A percentile compares a stretch with the other conserved stretches of the same genome.
phyloP scores from a whole-genome alignment of 2,888 invertebrate genomes.

The Rhorus exstirpatorius region DNA sequence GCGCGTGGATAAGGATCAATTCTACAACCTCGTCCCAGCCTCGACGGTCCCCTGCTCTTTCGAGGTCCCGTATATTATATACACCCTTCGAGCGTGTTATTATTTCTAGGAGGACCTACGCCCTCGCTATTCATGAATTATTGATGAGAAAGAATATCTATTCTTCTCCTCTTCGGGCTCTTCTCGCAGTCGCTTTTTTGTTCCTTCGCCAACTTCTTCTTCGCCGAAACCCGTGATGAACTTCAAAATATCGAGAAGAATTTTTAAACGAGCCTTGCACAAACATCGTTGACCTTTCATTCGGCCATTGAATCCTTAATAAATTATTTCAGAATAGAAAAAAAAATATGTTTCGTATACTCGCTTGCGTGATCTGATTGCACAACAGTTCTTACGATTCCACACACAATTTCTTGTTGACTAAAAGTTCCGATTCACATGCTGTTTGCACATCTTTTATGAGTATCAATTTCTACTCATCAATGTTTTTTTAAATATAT shows the following conservation, averaged over 20 bases:
- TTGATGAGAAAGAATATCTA: conserved; percentile 70
- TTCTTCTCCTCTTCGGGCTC: conserved; percentile 31
- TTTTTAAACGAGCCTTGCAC: not conserved
- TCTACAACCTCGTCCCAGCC: conserved; percentile 39
- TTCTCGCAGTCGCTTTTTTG: not conserved
- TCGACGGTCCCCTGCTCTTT: conserved; percentile 40
- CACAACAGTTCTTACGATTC: too few species aligned
- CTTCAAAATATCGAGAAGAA: not conserved
- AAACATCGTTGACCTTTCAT: not conserved
- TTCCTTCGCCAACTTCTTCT: conserved; percentile 16
- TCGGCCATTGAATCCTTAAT: not conserved
- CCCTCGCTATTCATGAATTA: conserved; percentile 74
- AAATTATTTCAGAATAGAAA: not conserved
- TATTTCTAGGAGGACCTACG: conserved; percentile 73
- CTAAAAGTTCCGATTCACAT: too few species aligned
- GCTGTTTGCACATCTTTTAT: too few species aligned
- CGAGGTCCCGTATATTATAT: conserved; percentile 18
- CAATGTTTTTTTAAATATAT: too few species aligned
- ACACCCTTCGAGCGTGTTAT: conserved; percentile 68
- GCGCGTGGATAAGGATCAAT: conserved; percentile 63
- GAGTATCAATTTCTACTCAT: too few species aligned
- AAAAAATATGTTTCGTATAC: too few species aligned
- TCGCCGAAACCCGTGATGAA: not conserved
- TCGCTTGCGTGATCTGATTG: too few species aligned
- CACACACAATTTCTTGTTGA: too few species aligned